Evolutionary conservation across 2,888 invertebrate species (phyloP), one percentile per base, ranked within the genome.

Genomic region (Bembecia ichneumoniformis): DNA sequence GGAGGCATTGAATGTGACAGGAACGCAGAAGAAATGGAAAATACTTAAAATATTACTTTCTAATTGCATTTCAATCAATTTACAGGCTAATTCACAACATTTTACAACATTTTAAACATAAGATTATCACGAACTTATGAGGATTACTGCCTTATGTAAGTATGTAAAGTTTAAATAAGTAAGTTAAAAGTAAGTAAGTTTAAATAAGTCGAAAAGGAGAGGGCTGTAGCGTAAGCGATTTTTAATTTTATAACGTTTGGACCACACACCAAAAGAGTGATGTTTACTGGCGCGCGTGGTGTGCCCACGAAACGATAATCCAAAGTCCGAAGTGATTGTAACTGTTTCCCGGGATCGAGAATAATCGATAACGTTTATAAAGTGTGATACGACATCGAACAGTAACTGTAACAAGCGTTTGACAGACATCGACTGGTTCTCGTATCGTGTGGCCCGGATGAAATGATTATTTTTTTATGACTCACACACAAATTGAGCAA

Each of bases 341-440:
- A 82, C 83, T 72, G 74, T 78, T 81, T 76, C 75, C 74, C 55
- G 55, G 63, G 69, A 68, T 67, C 64, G 55, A 68, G 71, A 81
- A 79, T 78, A 73, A 75, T 78, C 73, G 66, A 58, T 51, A 60
- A 62, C 66, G 64, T 65, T 69, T 68, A 73, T 66, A 68, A 72
- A 68, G 82, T 77, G 84, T 67, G 77, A 82, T 68, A 64, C 66
- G 82, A 83, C 68, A 72, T 55, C 73, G 52, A 72, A 59, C 82
- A 82, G 80, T 55, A 50, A 45, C 51, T 13, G 14, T 17, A 34
- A 47, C 35, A 47, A 14, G n/a, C 14, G 16, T 16, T 46, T 48
- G 51, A 51, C 51, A 48, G 51, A 35, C 47, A 47, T 43, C 44
- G 48, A 48, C 43, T 44, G 48, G 43, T 17, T 20, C 40, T 13